Base-by-base conservation (phyloP, 1,140 invertebrate species). In the Phthorimaea operculella region DNA sequence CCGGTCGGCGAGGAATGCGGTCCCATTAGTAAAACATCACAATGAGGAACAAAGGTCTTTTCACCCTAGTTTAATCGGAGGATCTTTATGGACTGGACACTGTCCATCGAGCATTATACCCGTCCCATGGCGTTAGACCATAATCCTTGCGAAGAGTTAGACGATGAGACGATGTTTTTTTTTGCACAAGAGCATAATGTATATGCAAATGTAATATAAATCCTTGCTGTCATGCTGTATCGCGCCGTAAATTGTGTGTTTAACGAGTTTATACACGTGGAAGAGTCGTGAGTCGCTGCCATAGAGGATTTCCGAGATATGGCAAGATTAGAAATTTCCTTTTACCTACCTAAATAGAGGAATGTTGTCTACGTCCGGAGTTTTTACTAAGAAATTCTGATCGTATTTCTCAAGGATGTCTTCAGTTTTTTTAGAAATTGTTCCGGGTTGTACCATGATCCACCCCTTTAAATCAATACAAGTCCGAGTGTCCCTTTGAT, bases 41-140 rank as follows among this genome's bases (percentile, higher is more conserved):
- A 83, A 81, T 79, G 64, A 63, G 54, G 58, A 51, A 78, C 74
- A 78, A 80, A 76, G 65, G 63, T 64, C 59, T 54, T 51, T 47
- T 58, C 60, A 70, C 76, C 71, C 70, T 66, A 63, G 65, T 70
- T 73, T 78, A 76, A 83, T 83, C 80, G 68, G 72, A 54, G 62
- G 60, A 83, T 83, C 79, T 83, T 83, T 82, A 83, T 83, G 65
- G 70, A 83, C 54, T 83, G 77, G 74, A 76, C 80, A 63, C 72
- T 76, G 74, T 79, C 71, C 71, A 72, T 74, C 49, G 59, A 48
- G 28, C 67, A 70, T 80, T 81, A 71, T 77, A 59, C 59, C 33
- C 45, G 48, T 36, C 34, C 53, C 65, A 51, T 66, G 73, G 74
- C 72, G 76, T 81, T 80, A 83, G 76, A 79, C 78, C 77, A 77